Evolutionary conservation across 2,888 invertebrate species (phyloP).

Genomic region (Mechanitis mazaeus): DNA sequence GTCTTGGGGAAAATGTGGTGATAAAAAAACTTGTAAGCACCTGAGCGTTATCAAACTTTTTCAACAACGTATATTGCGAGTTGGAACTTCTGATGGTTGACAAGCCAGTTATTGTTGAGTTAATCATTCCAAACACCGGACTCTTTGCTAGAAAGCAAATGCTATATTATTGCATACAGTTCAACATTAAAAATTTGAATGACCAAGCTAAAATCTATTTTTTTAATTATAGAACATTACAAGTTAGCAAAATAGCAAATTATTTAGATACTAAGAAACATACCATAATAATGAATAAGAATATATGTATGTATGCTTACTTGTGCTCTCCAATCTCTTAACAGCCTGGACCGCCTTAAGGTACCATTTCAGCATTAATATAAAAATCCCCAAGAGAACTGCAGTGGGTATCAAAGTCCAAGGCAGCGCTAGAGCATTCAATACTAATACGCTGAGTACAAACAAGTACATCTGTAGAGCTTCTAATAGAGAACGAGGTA

Average conservation of each 20-base stretch:
- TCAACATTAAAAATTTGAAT: no score
- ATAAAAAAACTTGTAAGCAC: constrained; percentile 38
- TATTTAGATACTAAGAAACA: background rate
- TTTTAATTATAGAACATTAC: no score
- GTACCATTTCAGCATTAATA: constrained; percentile 80
- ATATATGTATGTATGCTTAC: constrained; percentile 52
- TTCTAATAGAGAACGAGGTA: constrained; percentile 81
- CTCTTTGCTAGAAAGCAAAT: constrained; percentile 78
- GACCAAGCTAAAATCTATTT: no score
- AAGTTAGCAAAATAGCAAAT: no score
- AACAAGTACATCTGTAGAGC: constrained; percentile 74
- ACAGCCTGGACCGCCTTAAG: constrained; percentile 84
- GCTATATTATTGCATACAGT: background rate
- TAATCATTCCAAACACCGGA: constrained; percentile 87
- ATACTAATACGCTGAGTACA: constrained; percentile 51
- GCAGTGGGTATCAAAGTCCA: constrained; percentile 63
- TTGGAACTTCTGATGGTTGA: constrained; percentile 84
- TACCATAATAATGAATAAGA: background rate
- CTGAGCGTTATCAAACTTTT: constrained; percentile 77
- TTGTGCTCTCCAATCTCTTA: constrained; percentile 83
- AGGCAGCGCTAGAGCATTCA: constrained; percentile 61
- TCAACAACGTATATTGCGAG: constrained; percentile 77
- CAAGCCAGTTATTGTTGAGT: constrained; percentile 84
- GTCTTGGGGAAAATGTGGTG: constrained; percentile 11
- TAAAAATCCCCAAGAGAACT: constrained; percentile 73